Conservation (phyloP, 2,797 vertebrate genomes). For the Crenuchus spilurus region DNA sequence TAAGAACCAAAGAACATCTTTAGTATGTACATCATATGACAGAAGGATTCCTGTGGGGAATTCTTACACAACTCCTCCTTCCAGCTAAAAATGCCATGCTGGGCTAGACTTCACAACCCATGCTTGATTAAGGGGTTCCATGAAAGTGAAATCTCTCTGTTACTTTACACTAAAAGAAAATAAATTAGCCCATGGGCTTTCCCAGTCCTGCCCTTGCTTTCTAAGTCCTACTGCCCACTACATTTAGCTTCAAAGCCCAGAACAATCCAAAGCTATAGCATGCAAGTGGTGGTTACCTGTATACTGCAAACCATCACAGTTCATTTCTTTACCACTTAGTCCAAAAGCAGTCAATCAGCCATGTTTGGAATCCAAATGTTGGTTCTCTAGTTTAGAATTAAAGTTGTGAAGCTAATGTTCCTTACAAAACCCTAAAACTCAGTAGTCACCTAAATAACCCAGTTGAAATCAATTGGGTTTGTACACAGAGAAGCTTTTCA, state of each 20-base stretch:
- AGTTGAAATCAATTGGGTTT: too few relatives aligned
- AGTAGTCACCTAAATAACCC: too few relatives aligned
- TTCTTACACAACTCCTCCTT: neutral
- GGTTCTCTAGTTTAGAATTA: too few relatives aligned
- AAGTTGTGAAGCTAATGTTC: too few relatives aligned
- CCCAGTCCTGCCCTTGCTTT: neutral
- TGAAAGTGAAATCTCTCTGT: neutral
- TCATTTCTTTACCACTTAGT: too few relatives aligned
- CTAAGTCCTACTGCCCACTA: neutral
- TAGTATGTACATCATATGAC: neutral
- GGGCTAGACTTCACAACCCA: slow-evolving; percentile 6
- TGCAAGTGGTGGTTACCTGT: too few relatives aligned
- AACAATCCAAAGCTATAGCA: too few relatives aligned
- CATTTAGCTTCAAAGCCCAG: neutral
- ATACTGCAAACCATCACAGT: too few relatives aligned
- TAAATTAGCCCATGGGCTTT: slow-evolving; percentile 15
- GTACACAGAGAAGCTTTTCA: too few relatives aligned
- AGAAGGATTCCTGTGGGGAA: neutral
- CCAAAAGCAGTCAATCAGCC: too few relatives aligned
- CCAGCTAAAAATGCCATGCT: neutral
- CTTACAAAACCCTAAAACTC: too few relatives aligned
- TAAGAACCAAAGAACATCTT: slow-evolving; percentile 54
- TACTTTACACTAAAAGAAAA: slow-evolving; percentile 12
- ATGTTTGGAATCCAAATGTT: too few relatives aligned
- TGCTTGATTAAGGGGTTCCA: slow-evolving; percentile 1